Base-by-base conservation (phyloP, 2,888 invertebrate species). In the Druceiella hillmani region DNA sequence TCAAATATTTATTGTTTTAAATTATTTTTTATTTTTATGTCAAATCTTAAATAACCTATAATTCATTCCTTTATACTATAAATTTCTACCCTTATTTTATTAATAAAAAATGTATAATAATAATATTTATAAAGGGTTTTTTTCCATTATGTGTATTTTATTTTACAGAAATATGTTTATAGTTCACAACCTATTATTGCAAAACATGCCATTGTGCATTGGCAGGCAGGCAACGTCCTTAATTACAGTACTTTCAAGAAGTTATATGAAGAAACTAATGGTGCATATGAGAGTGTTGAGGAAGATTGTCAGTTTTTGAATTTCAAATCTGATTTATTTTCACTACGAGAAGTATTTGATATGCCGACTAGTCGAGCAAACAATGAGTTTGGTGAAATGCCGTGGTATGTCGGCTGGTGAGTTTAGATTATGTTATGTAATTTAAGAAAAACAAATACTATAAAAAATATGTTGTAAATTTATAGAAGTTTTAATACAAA, bases 381-480 rank as follows among this genome's bases (percentile, higher is more conserved):
- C 16, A 78, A 81, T 61, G 65, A 73, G 22, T 68, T 68, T 9
- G 78, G 79, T 2, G 71, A 81, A 51, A 66, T 75, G 36, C 80
- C 88, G 2, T 92, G 91, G 91, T 92, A 92, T 68, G 83, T 92
- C 29, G 92, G 92, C 49, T 91, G 91, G 90, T 87, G 67, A 73
- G 79, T 69, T 40, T 31, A 24, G 5, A 9, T 39, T 30, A 24
- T 3, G 4, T 35, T 13, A 5, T 10, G 10, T 9, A 30, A 28
- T n/a, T n/a, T n/a, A n/a, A n/a, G n/a, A n/a, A n/a, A n/a, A n/a
- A n/a, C n/a, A n/a, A n/a, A n/a, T n/a, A n/a, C n/a, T n/a, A n/a
- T n/a, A n/a, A n/a, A n/a, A n/a, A n/a, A n/a, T n/a, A n/a, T n/a
- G n/a, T n/a, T n/a, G n/a, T n/a, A n/a, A n/a, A n/a, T n/a, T n/a